phyloP scores from a whole-genome alignment of 2,888 invertebrate species.

The Drosophila yooni region DNA sequence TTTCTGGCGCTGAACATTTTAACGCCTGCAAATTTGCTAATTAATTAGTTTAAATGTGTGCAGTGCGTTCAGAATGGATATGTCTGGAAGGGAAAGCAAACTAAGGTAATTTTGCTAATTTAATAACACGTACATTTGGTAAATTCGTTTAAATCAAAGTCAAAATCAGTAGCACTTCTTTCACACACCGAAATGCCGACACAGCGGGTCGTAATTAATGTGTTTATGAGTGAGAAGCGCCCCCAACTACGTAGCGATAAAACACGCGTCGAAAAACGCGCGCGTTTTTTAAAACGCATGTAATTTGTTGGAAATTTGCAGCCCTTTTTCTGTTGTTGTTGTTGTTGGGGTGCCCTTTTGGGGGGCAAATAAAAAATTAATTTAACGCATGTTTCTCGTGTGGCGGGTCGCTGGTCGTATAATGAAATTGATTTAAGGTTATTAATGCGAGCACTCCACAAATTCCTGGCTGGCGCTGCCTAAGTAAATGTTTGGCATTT shows the following conservation, averaged over 20 bases:
- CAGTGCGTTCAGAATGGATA: constrained; percentile 5
- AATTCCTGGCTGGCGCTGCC: constrained; percentile 51
- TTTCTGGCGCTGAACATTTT: constrained; percentile 70
- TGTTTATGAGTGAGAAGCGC: constrained; percentile 58
- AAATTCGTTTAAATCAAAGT: neutral
- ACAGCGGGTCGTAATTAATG: constrained; percentile 71
- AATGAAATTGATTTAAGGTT: constrained; percentile 83
- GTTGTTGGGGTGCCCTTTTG: constrained; percentile 17
- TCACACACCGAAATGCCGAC: constrained; percentile 15
- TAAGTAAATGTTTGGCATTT: constrained; percentile 83
- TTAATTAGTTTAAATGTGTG: constrained; percentile 70
- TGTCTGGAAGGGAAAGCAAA: constrained; percentile 8
- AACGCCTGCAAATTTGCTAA: constrained; percentile 77
- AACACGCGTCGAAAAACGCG: constrained; percentile 39
- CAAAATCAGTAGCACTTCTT: constrained; percentile 14
- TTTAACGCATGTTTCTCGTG: constrained; percentile 79
- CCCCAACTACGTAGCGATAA: neutral
- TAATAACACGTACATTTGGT: neutral
- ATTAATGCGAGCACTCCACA: constrained; percentile 65
- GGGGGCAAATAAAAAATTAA: constrained; percentile 79
- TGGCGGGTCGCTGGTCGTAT: constrained; percentile 29
- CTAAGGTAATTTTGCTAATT: constrained; percentile 14
- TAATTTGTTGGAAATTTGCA: constrained; percentile 78
- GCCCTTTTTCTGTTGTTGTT: constrained; percentile 56
- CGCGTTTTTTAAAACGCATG: constrained; percentile 63